Evolutionary conservation across 1,140 invertebrate genomes (phyloP).

Genomic region (Adelges cooleyi): DNA sequence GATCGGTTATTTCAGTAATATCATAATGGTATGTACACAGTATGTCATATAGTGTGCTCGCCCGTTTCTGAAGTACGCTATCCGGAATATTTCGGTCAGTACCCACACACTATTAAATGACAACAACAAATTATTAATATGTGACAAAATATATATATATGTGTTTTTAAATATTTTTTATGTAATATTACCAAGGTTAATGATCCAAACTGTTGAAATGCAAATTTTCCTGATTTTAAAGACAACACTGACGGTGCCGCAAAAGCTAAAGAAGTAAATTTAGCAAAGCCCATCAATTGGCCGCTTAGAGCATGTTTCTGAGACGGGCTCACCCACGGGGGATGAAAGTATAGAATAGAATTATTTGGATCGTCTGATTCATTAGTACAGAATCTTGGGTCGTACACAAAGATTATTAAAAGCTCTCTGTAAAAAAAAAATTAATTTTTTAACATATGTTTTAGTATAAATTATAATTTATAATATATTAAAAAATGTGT

Average conservation of each 20-base stretch:
- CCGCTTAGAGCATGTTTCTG: constrained; percentile 66
- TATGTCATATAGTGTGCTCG: constrained; percentile 55
- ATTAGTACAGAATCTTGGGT: constrained; percentile 57
- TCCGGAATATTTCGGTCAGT: constrained; percentile 74
- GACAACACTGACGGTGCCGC: constrained; percentile 57
- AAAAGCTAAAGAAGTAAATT: constrained; percentile 62
- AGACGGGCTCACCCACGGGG: constrained; percentile 68
- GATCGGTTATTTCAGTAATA: constrained; percentile 48
- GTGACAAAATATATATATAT: not conserved
- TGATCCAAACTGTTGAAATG: constrained; percentile 60
- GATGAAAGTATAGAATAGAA: constrained; percentile 77
- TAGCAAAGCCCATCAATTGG: constrained; percentile 67
- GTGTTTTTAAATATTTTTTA: not conserved
- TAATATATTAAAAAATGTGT: too few species aligned
- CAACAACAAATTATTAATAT: too few species aligned
- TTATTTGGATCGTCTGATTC: constrained; percentile 77
- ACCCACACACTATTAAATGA: constrained; percentile 61
- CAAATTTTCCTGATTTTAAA: constrained; percentile 72
- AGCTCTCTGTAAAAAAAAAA: constrained; percentile 53
- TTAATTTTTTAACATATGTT: too few species aligned
- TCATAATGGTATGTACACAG: constrained; percentile 67
- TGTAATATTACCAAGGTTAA: constrained; percentile 57
- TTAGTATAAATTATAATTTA: too few species aligned
- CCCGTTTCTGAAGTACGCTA: constrained; percentile 61
- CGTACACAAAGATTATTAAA: constrained; percentile 78